Percentiles rank a stretch among this genome's conserved stretches.
These are phyloP conservation scores for Nasalis larvatus DNA, from an alignment of 2,113 vertebrate species.

Conservation along the genomic window DNA sequence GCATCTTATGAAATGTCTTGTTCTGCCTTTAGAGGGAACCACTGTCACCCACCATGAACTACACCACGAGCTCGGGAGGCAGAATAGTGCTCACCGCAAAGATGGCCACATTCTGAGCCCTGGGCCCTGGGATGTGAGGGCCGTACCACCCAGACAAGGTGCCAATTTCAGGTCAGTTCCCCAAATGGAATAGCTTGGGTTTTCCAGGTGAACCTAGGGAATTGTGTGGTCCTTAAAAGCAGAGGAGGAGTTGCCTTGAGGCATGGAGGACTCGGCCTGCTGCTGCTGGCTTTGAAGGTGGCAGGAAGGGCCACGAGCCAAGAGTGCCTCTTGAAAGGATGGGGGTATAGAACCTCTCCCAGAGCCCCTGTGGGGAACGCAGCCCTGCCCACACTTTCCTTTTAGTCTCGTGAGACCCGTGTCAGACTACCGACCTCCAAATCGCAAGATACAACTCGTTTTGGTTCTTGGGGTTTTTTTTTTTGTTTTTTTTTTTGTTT, in stretches of 20 bases:
- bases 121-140: neutral
- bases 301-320: neutral
- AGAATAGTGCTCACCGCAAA: neutral
- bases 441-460: neutral
- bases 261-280: rapidly evolving
- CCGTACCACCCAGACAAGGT: neutral
- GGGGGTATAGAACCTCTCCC: rapidly evolving
- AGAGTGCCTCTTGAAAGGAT: rapidly evolving
- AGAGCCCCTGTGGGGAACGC: neutral
- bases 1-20: neutral
- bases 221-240: too few species aligned
- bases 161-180: too few species aligned
- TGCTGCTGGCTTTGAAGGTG: neutral
- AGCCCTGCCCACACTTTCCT: too few species aligned
- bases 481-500: too few species aligned
- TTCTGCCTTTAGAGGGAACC: neutral
- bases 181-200: neutral
- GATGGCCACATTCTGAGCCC: neutral
- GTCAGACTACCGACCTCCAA: too few species aligned
- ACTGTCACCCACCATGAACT: rapidly evolving
- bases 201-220: neutral
- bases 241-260: rapidly evolving
- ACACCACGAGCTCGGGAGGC: neutral
- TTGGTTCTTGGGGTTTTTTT: too few species aligned
- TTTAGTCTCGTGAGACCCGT: rapidly evolving